Percentiles rank a stretch among this genome's conserved stretches.
Evolutionary conservation across 1,140 invertebrate species (phyloP).

Genomic region (Euwallacea fornicatus): DNA sequence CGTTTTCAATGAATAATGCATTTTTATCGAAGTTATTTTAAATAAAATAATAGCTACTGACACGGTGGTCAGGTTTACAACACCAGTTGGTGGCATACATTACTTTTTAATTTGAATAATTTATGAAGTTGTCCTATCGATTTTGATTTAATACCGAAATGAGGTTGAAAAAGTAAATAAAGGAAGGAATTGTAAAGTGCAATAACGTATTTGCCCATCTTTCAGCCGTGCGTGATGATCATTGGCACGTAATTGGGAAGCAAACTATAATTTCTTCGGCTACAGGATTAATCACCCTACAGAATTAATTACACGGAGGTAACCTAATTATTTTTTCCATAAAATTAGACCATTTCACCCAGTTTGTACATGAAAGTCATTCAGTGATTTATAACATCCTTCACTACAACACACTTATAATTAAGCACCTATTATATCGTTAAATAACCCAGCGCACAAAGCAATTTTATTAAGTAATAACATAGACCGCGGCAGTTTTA

Average conservation of each 20-base stretch:
- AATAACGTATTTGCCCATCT: too few species aligned
- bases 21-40: constrained; percentile 29
- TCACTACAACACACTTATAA: not conserved
- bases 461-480: not conserved
- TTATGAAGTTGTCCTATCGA: not conserved
- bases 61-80: constrained; percentile 31
- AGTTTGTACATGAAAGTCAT: not conserved
- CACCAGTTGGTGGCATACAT: constrained; percentile 21
- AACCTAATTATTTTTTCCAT: too few species aligned
- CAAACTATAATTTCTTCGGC: not conserved
- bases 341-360: too few species aligned
- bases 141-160: not conserved
- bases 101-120: constrained; percentile 22
- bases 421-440: not conserved
- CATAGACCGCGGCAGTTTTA: too few species aligned
- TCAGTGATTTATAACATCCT: constrained; percentile 3
- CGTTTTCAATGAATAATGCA: constrained; percentile 29
- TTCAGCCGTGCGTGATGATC: not conserved
- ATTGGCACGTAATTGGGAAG: not conserved
- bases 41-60: constrained; percentile 34
- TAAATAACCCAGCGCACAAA: not conserved
- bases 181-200: too few species aligned
- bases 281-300: too few species aligned
- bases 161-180: too few species aligned
- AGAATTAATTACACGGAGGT: too few species aligned